Evolutionary conservation across 1,140 invertebrate genomes (phyloP).

Genomic region (Bradynema listronoti): DNA sequence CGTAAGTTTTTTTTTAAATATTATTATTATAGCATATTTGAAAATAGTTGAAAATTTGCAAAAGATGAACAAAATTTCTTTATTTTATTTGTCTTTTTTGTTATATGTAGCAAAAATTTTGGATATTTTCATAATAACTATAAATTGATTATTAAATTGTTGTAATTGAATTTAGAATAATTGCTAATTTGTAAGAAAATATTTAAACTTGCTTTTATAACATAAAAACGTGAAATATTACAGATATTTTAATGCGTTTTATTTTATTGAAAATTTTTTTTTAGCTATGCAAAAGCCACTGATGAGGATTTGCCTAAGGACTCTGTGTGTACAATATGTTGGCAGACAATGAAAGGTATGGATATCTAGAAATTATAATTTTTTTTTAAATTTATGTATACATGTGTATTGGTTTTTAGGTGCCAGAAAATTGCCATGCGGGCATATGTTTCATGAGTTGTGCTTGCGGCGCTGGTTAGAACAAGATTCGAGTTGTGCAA

Average conservation of each 20-base stretch:
- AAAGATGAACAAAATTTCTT: no score
- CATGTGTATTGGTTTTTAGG: slow-evolving; percentile 2
- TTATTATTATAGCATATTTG: no score
- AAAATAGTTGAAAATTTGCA: no score
- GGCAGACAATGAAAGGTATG: slow-evolving; percentile 24
- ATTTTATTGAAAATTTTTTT: no score
- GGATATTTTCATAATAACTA: no score
- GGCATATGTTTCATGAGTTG: slow-evolving; percentile 39
- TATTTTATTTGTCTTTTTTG: no score
- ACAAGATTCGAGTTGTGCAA: slow-evolving; percentile 44
- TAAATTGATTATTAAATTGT: slow-evolving; percentile 24
- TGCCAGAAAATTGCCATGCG: slow-evolving; percentile 40
- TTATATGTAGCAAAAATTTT: no score
- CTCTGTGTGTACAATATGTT: slow-evolving; percentile 38
- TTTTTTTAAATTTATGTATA: neutral
- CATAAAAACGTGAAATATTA: no score
- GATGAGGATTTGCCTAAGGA: slow-evolving; percentile 41
- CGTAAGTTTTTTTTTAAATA: no score
- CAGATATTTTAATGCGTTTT: no score
- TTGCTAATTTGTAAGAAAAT: slow-evolving; percentile 10
- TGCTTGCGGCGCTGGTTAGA: slow-evolving; percentile 40
- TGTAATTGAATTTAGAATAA: neutral
- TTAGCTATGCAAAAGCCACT: slow-evolving; percentile 33
- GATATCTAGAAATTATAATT: neutral
- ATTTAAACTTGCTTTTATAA: no score